Percentiles rank a stretch among this genome's conserved stretches.
Conservation (phyloP, 2,888 invertebrate genomes). For the Lamellibrachia satsuma region DNA sequence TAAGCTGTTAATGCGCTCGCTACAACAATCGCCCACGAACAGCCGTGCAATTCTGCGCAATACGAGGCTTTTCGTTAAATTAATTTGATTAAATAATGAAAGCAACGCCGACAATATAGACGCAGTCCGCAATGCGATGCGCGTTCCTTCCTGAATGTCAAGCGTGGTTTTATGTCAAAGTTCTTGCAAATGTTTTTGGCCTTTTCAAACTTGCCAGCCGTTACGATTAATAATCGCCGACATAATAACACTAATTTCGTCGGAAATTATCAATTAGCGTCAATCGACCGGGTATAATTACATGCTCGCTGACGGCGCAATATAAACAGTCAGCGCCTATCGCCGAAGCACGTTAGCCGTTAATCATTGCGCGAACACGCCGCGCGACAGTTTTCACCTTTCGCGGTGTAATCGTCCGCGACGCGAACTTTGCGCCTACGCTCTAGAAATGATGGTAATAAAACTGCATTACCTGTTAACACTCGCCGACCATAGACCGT, state of each 20-base stretch:
- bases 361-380: slow-evolving; percentile 6
- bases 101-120: not conserved
- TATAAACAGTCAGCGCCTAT: not conserved
- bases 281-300: not conserved
- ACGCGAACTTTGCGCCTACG: not conserved
- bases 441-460: not conserved
- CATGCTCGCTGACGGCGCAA: not conserved
- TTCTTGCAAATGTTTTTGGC: not conserved
- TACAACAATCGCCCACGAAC: not conserved
- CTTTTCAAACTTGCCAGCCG: not conserved
- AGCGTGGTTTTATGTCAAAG: not conserved
- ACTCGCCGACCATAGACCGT: not conserved
- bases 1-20: not conserved
- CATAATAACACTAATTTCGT: slow-evolving; percentile 17
- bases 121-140: not conserved
- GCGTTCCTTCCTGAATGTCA: not conserved
- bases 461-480: not conserved
- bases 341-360: not conserved
- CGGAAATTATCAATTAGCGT: slow-evolving; percentile 13
- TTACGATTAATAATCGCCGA: not conserved
- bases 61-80: not conserved
- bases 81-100: slow-evolving; percentile 17
- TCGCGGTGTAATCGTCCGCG: not conserved
- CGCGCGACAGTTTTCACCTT: not conserved
- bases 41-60: not conserved